Base-by-base conservation (phyloP, 2,888 invertebrate species). In the Cosmopolites sordidus region DNA sequence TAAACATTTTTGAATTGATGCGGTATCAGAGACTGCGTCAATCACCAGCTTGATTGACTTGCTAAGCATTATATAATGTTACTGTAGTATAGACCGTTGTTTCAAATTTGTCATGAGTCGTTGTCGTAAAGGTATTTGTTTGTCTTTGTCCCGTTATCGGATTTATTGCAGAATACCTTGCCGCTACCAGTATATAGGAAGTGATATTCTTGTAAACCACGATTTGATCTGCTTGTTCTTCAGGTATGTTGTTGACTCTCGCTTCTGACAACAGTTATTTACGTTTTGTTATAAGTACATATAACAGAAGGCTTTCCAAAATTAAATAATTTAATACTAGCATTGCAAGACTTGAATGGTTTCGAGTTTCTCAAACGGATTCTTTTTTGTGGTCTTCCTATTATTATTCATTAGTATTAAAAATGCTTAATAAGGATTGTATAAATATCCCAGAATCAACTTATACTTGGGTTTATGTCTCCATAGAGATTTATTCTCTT, bases 111-210 rank as follows among this genome's bases (percentile, higher is more conserved):
- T 60, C 53, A 54, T 69, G 59, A 5, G 44, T 62, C 1, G 60
- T 62, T 12, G 55, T 58, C 49, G 77, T 73, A 41, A 54, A 16
- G 2, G 75, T 76, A 18, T 79, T 78, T 30, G 78, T 75, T 70
- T 83, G 82, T 2, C 78, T 70, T 52, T 81, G 80, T 11, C 84
- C 84, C 1, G 83, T 83, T 48, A 84, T 83, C 2, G 84, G 83
- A 68, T 84, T 84, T 65, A 75, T 80, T 1, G 75, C 71, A 42
- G 79, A 76, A 70, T 84, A 85, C 48, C 84, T 76, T 1, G 82
- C 72, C 64, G 79, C 80, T 1, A 84, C 83, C 51, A 85, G 69
- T 55, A 85, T 78, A 66, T 84, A 84, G 8, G 83, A 81, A 1
- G 83, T 84, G 27, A 83, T 79, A 66, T 85, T 84, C 18, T 78